Conservation (phyloP, 2,113 vertebrate species). For the Amphiprion ocellaris region DNA sequence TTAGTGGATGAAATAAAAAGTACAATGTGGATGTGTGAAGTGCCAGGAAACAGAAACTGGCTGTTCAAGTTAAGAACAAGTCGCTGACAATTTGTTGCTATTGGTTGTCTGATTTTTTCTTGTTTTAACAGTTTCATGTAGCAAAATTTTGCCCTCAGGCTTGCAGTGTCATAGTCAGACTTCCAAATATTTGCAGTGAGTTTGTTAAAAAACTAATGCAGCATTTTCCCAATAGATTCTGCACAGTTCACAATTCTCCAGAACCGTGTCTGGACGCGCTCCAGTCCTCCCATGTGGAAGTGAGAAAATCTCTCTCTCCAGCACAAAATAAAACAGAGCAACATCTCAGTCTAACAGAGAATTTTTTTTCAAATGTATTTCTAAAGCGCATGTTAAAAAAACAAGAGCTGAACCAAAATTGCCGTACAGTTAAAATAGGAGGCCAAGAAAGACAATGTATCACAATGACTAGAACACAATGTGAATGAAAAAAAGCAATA, state of each 20-base stretch:
- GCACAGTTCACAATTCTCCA: background rate
- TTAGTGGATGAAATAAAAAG: too few relatives aligned
- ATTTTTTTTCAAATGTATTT: background rate
- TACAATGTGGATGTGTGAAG: too few relatives aligned
- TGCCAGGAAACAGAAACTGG: background rate
- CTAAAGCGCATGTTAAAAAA: too few relatives aligned
- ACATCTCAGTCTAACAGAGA: background rate
- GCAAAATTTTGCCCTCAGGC: background rate
- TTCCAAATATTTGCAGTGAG: background rate
- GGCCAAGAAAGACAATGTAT: too few relatives aligned
- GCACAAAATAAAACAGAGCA: background rate
- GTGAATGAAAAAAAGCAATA: too few relatives aligned
- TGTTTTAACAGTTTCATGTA: background rate
- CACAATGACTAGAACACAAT: too few relatives aligned
- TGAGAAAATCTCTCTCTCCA: background rate
- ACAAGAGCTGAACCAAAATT: too few relatives aligned
- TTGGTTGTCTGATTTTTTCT: background rate
- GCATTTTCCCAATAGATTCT: background rate
- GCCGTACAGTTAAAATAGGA: too few relatives aligned
- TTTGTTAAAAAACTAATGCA: background rate
- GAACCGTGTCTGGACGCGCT: background rate
- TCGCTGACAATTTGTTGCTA: background rate
- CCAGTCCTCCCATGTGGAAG: background rate
- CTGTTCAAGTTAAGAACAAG: background rate
- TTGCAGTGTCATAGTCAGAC: background rate